Evolutionary conservation across 2,113 vertebrate species (phyloP).

Genomic region (Argyrosomus japonicus): DNA sequence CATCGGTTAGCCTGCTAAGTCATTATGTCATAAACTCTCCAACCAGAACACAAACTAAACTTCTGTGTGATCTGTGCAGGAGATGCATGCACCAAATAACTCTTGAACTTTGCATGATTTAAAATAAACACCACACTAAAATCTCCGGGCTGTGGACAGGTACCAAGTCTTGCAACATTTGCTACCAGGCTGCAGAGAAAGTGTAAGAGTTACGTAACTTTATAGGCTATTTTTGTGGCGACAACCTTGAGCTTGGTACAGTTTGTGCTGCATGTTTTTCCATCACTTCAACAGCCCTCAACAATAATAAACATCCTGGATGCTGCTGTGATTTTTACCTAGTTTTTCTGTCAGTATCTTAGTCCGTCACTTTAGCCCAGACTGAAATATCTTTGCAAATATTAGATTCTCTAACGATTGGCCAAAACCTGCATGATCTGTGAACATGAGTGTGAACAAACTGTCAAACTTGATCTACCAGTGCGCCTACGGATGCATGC

Average conservation of each 20-base stretch:
- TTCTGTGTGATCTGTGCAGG: not conserved
- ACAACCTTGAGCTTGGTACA: no score
- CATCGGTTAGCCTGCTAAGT: not conserved
- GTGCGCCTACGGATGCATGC: not conserved
- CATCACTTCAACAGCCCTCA: no score
- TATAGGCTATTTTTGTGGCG: not conserved
- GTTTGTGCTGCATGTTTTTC: no score
- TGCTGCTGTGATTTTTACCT: no score
- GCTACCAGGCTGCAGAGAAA: not conserved
- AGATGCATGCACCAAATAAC: not conserved
- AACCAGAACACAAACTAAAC: not conserved
- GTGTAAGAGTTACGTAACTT: not conserved
- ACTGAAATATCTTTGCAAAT: no score
- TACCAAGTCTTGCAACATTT: not conserved
- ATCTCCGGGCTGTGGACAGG: not conserved
- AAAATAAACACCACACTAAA: not conserved
- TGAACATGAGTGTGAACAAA: no score
- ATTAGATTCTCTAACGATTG: no score
- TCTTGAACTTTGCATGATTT: not conserved
- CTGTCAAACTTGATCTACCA: no score
- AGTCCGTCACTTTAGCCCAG: no score
- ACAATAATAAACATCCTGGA: no score
- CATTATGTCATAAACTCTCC: not conserved
- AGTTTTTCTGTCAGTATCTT: no score
- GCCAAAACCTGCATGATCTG: no score